phyloP scores from a whole-genome alignment of 1,140 invertebrate species.

The Elysia chlorotica region DNA sequence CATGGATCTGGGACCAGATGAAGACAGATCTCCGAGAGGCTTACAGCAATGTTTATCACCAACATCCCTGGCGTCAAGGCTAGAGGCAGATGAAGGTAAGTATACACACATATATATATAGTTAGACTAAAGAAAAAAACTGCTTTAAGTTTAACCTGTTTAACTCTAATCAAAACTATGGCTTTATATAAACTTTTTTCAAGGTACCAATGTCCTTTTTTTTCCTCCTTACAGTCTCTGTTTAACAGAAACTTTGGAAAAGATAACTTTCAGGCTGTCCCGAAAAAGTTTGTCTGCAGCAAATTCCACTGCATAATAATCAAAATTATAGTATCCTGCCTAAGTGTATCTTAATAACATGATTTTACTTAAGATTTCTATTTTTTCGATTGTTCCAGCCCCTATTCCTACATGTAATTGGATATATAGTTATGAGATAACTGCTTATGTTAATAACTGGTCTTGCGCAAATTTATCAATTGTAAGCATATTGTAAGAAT shows the following conservation, averaged over 20 bases:
- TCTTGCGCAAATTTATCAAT: too few relatives aligned
- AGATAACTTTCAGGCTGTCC: not conserved
- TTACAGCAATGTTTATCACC: constrained; percentile 15
- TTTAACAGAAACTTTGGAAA: not conserved
- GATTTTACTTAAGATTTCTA: too few relatives aligned
- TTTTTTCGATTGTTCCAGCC: too few relatives aligned
- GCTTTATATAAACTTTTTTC: not conserved
- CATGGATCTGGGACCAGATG: not conserved
- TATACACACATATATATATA: not conserved
- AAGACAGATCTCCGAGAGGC: constrained; percentile 3
- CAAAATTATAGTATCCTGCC: too few relatives aligned
- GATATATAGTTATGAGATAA: too few relatives aligned
- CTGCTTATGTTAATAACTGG: too few relatives aligned
- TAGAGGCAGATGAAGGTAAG: constrained; percentile 5
- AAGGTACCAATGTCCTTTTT: not conserved
- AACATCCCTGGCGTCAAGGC: not conserved
- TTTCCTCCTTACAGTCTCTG: not conserved
- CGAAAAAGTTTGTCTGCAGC: too few relatives aligned
- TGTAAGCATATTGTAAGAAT: too few relatives aligned
- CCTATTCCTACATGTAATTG: too few relatives aligned
- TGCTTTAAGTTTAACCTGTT: not conserved
- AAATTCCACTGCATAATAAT: too few relatives aligned
- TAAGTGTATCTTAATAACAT: too few relatives aligned
- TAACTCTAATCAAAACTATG: not conserved
- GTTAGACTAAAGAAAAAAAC: not conserved